These are phyloP conservation scores for Thinocorus orbignyianus DNA, from an alignment of 2,113 vertebrate species.

Conservation along the genomic window DNA sequence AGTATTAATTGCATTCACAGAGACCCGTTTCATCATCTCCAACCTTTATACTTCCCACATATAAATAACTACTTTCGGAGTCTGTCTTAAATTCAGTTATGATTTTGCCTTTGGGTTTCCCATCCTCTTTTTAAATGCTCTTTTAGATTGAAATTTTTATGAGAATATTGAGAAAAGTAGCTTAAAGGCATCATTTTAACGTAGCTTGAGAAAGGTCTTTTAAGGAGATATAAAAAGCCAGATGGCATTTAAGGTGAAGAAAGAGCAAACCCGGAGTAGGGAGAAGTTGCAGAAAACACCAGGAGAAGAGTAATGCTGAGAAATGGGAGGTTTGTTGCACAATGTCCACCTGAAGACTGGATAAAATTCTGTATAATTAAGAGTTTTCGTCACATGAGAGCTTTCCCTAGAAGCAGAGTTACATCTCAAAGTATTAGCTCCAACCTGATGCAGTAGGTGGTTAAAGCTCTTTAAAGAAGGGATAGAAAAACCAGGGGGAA, in stretches of 20 bases:
- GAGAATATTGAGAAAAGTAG: not conserved
- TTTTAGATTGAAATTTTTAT: not conserved
- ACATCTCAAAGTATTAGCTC: not conserved
- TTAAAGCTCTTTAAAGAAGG: not conserved
- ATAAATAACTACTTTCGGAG: not conserved
- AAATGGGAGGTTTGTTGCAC: not conserved
- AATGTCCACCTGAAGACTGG: not conserved
- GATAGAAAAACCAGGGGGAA: not conserved
- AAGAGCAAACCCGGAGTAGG: not conserved
- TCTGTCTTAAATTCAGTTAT: not conserved
- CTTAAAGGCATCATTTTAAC: not conserved
- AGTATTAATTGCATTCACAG: not conserved
- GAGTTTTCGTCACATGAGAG: rapidly evolving
- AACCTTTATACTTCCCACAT: not conserved
- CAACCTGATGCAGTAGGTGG: not conserved
- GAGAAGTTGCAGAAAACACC: not conserved
- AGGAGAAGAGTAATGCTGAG: not conserved
- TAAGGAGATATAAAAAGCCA: not conserved
- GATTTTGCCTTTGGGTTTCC: not conserved
- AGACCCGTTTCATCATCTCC: not conserved
- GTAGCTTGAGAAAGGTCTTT: not conserved
- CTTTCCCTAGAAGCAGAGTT: not conserved
- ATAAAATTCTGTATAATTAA: not conserved
- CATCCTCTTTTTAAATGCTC: not conserved
- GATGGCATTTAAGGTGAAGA: not conserved